Base-by-base conservation (phyloP, 2,797 vertebrate genomes). In the Leptodon cayanensis region DNA sequence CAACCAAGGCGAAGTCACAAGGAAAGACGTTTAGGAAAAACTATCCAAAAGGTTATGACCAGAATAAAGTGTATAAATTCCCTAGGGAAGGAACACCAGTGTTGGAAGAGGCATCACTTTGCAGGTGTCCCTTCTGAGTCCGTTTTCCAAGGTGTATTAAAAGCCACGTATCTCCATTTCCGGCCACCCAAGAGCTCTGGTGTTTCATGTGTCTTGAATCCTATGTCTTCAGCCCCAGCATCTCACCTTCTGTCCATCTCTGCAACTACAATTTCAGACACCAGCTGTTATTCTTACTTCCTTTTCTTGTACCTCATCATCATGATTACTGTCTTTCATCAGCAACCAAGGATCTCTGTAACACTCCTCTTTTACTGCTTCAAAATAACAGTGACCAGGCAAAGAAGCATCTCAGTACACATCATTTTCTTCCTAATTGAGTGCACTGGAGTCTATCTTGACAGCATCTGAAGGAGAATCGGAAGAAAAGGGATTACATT, bases 391-490 rank as follows among this genome's bases (percentile, higher is more conserved):
- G 61, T 33, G 69, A 88, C 39, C n/a, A 84, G 80, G 50, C 81
- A 96, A 61, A 87, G 71, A 63, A 82, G 50, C 44, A 77, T 55
- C 83, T 82, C 66, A 70, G 52, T 8, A 84, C 74, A 83, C 73
- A 79, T 25, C 0, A 82, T 57, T 49, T 70, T 89, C 93, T 73
- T 96, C 71, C 61, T 94, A 70, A 87, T 4, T 39, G 40, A 89
- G 81, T 71, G 63, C 81, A 92, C 33, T 35, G 58, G 58, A 93
- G 66, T 89, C 62, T 95, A 69, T 82, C 89, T 79, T 72, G 89
- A 94, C 72, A 94, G 87, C 77, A 94, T 79, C 96, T 96, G 78
- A 94, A 89, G 78, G 42, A 95, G 57, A 96, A 97, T 21, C 3
- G 16, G 77, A 95, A 95, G 58, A 96, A 84, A 95, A 90, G 19